These are phyloP conservation scores for Xerus inauris DNA, from an alignment of 2,113 vertebrate species.

Conservation along the genomic window DNA sequence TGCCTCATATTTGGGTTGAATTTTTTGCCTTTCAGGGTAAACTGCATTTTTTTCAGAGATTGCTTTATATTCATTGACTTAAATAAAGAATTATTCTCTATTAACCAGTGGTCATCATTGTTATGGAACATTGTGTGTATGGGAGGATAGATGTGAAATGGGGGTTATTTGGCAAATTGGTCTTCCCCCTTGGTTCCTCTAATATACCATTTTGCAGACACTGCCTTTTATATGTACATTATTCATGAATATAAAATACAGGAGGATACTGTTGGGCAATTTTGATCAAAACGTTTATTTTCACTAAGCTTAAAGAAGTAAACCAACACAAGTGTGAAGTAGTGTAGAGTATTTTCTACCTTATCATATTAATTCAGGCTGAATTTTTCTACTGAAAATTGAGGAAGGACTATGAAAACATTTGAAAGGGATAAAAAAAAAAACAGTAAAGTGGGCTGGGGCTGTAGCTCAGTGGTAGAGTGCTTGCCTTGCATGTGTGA, in stretches of 20 bases:
- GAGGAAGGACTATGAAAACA: not conserved
- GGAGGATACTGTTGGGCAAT: not conserved
- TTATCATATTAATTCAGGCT: not conserved
- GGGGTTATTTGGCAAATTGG: not conserved
- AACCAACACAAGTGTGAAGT: not conserved
- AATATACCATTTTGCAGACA: not conserved
- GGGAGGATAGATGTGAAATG: not conserved
- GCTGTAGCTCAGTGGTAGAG: too few species aligned
- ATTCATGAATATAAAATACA: not conserved
- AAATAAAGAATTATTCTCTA: not conserved
- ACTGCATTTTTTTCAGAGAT: not conserved
- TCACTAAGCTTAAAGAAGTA: not conserved
- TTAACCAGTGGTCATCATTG: not conserved
- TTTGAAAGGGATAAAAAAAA: not conserved
- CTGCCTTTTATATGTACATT: not conserved
- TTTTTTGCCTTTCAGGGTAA: not conserved
- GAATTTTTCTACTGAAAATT: not conserved
- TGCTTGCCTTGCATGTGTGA: too few species aligned
- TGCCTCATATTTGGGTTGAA: not conserved
- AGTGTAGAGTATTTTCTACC: not conserved
- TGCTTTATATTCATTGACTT: not conserved
- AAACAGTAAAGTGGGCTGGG: too few species aligned
- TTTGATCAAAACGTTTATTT: not conserved
- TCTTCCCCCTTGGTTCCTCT: not conserved
- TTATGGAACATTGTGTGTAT: not conserved